Conservation (phyloP, 1,140 invertebrate species). For the Drosophila melanica region DNA sequence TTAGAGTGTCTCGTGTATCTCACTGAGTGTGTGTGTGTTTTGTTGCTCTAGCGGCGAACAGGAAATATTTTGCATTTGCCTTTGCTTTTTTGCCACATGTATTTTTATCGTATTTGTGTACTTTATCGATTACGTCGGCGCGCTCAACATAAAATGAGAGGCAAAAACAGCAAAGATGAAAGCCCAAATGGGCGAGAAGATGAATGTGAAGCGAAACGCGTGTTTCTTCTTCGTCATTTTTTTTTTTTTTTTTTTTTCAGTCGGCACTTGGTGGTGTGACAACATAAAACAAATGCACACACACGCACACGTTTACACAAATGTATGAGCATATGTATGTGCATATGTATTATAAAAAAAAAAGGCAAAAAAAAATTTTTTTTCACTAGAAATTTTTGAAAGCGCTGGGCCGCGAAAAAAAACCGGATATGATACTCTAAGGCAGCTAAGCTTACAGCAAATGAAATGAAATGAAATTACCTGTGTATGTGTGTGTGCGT, state of each 20-base stretch:
- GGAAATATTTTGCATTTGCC: slow-evolving; percentile 13
- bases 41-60: slow-evolving; percentile 7
- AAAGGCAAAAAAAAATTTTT: slow-evolving; percentile 48
- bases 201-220: slow-evolving; percentile 56
- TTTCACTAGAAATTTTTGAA: slow-evolving; percentile 80
- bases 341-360: slow-evolving; percentile 21
- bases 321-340: slow-evolving; percentile 14
- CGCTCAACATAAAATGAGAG: slow-evolving; percentile 54
- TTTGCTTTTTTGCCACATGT: slow-evolving; percentile 47
- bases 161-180: slow-evolving; percentile 19
- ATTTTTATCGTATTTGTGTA: slow-evolving; percentile 60
- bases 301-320: neutral
- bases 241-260: slow-evolving; percentile 35
- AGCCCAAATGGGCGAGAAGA: slow-evolving; percentile 46
- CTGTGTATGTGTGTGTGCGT: slow-evolving; percentile 33
- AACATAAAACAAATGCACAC: slow-evolving; percentile 19
- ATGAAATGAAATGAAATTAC: slow-evolving; percentile 65
- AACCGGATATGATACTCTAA: slow-evolving; percentile 76
- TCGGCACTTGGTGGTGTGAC: slow-evolving; percentile 23
- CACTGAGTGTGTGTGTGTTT: slow-evolving; percentile 8
- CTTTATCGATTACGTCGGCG: slow-evolving; percentile 73
- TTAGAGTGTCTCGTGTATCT: slow-evolving; percentile 22
- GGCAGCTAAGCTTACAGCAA: slow-evolving; percentile 59
- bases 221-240: slow-evolving; percentile 45
- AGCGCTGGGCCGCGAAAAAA: slow-evolving; percentile 70